Conservation (phyloP, 1,140 invertebrate genomes). For the Samia ricini region DNA sequence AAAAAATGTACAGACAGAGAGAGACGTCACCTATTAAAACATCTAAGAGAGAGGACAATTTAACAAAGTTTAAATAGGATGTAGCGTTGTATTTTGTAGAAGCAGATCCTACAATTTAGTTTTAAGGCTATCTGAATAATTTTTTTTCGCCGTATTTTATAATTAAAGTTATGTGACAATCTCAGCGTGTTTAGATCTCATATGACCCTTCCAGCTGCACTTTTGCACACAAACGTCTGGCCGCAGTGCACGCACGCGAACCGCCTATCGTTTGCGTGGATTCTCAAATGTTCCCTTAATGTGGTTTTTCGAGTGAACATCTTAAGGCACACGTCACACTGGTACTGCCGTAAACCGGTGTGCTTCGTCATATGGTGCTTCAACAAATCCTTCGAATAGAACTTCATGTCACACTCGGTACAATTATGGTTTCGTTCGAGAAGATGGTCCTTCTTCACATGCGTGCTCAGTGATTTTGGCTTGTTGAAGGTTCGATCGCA, state of each 20-base stretch:
- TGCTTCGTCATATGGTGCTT: slow-evolving; percentile 85
- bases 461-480: slow-evolving; percentile 34
- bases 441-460: slow-evolving; percentile 52
- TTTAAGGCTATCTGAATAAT: no score
- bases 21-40: no score
- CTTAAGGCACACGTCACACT: slow-evolving; percentile 87
- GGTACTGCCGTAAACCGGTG: slow-evolving; percentile 85
- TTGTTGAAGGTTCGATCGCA: slow-evolving; percentile 46
- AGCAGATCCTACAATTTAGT: no score
- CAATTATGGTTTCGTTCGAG: slow-evolving; percentile 50
- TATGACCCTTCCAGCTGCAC: slow-evolving; percentile 57
- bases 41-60: no score
- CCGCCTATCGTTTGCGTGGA: slow-evolving; percentile 46
- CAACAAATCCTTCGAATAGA: slow-evolving; percentile 85
- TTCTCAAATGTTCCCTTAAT: slow-evolving; percentile 82
- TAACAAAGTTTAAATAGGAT: no score
- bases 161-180: no score
- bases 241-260: slow-evolving; percentile 43
- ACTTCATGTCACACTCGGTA: slow-evolving; percentile 82
- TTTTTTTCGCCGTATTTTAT: no score
- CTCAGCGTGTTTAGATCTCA: slow-evolving; percentile 53
- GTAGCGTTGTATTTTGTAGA: no score
- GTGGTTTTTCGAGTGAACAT: slow-evolving; percentile 88
- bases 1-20: no score
- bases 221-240: slow-evolving; percentile 62